Evolutionary conservation across 2,113 vertebrate genomes (phyloP), one percentile per base, ranked within the genome.

Genomic region (Gymnarchus niloticus): DNA sequence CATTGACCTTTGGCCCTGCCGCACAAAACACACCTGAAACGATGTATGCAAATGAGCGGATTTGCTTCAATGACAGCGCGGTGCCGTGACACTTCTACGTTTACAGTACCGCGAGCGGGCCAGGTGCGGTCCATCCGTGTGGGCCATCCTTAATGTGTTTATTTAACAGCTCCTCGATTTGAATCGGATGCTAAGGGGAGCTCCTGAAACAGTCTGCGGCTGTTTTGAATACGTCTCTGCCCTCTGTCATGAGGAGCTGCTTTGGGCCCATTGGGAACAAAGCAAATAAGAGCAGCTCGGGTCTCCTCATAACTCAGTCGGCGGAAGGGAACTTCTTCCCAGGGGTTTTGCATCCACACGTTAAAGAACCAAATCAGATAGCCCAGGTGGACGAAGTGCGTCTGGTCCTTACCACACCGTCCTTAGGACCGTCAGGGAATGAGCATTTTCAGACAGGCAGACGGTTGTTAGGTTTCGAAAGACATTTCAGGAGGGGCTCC

Each of bases 191-290:
- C 17, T 21, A 37, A 19, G 7, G 5, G 82, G 21, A 4, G 25
- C 54, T 44, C 37, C 56, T 4, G 21, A 81, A 81, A 59, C 56
- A 57, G 56, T 44, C 28, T n/a, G 37, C 17, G 14, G 17, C 37
- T 59, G 37, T 59, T 83, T 59, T 83, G 82, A 83, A 83, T 83
- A 54, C 51, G 10, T 82, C 51, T 52, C 28, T 25, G n/a, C 54
- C 82, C 33, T 44, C 82, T 46, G 17, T 21, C 3, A 21, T 44
- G 33, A 28, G 6, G 56, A 59, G 33, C 82, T n/a, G 33, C 10
- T 59, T 56, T 46, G 44, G 33, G 37, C 19, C 41, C 21, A 21
- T 83, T 56, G 2, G 25, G 49, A 54, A 17, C 37, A 1, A 57
- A 46, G 49, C 49, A 41, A 59, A 83, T 83, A 21, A 83, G 56